A percentile compares a stretch with the other conserved stretches of the same genome.
phyloP scores from a whole-genome alignment of 2,797 vertebrate genomes.

The Epinephelus coioides region DNA sequence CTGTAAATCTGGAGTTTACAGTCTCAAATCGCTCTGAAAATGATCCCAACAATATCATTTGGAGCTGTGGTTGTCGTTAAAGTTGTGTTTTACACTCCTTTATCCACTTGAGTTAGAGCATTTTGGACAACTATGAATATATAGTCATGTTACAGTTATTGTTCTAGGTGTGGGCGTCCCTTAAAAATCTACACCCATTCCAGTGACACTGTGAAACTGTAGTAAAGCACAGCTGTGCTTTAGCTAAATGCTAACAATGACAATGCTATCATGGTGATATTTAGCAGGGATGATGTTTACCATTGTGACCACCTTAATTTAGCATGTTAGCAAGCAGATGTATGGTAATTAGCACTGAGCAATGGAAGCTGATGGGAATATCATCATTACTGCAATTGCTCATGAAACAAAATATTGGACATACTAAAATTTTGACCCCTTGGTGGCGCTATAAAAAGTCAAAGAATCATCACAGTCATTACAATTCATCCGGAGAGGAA shows the following conservation, averaged over 20 bases:
- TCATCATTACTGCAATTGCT: neutral
- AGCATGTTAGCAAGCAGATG: neutral
- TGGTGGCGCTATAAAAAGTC: neutral
- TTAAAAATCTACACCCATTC: neutral
- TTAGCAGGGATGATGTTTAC: neutral
- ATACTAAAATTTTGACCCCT: neutral
- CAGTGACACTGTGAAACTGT: neutral
- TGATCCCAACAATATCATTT: no score
- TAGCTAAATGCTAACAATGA: neutral
- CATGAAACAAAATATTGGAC: neutral
- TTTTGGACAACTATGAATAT: no score
- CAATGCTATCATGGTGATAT: neutral
- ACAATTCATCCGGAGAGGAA: neutral
- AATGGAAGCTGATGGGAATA: neutral
- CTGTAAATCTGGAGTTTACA: no score
- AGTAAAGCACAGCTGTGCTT: neutral
- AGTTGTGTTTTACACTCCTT: no score
- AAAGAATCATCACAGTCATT: neutral
- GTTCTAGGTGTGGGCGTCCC: no score
- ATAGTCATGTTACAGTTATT: no score
- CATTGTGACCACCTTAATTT: neutral
- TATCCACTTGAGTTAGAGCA: no score
- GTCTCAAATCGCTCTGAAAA: no score
- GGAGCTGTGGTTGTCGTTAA: no score
- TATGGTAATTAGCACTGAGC: neutral